A percentile compares a stretch with the other conserved stretches of the same genome.
Evolutionary conservation across 2,113 vertebrate species (phyloP).

Genomic region (Ptyas mucosa): DNA sequence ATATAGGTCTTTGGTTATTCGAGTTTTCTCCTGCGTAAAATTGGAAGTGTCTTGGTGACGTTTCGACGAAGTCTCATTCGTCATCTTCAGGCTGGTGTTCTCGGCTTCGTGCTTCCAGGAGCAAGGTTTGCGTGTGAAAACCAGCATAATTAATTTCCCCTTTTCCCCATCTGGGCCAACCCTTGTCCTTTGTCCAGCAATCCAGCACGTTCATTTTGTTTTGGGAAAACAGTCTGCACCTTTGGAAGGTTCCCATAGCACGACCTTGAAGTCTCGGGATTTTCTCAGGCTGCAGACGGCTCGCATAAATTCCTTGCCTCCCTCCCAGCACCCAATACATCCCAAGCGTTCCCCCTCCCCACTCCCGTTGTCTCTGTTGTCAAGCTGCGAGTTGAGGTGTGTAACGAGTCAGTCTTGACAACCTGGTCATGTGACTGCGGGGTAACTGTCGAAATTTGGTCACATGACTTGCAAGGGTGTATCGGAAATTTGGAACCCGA

Average conservation of each 20-base stretch:
- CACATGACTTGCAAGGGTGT: not conserved
- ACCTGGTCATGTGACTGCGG: not conserved
- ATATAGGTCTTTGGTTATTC: too few species aligned
- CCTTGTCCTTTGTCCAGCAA: not conserved
- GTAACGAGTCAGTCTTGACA: not conserved
- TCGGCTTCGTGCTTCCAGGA: too few species aligned
- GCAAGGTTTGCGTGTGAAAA: not conserved
- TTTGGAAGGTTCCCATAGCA: not conserved
- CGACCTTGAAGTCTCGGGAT: not conserved
- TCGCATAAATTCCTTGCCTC: not conserved
- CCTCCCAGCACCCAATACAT: not conserved
- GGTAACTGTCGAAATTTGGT: not conserved
- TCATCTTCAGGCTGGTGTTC: too few species aligned
- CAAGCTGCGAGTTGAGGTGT: not conserved
- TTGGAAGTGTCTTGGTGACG: too few species aligned
- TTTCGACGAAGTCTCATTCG: too few species aligned
- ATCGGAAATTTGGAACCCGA: not conserved
- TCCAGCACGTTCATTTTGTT: not conserved
- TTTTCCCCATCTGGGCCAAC: not conserved
- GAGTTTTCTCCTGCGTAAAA: too few species aligned
- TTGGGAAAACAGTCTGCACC: not conserved
- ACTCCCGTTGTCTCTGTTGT: not conserved
- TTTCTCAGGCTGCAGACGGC: not conserved
- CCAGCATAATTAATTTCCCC: not conserved
- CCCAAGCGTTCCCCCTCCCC: not conserved